Evolutionary conservation across 2,888 invertebrate genomes (phyloP), one percentile per base, ranked within the genome.

Genomic region (Drosophila kambysellisi): DNA sequence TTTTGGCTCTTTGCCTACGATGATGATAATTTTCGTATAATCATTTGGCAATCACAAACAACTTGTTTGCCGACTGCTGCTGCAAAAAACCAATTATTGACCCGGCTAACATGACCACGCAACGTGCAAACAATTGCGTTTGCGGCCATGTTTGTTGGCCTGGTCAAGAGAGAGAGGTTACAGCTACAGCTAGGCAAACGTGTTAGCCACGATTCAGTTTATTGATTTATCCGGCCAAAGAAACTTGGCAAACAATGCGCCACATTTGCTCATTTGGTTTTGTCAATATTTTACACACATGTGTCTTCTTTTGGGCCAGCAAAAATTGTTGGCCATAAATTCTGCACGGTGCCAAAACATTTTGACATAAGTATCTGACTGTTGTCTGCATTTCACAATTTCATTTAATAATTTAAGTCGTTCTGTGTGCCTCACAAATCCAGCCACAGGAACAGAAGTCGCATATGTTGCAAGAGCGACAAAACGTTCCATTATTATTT

Each of bases 41-140:
- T 86, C 87, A 86, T 87, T 86, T 87, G 85, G 85, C 85, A 87
- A 87, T 86, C 85, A 85, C 80, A 83, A 87, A 81, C 81, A 87
- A 87, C 81, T 74, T 83, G 87, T 81, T 86, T 81, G 82, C 75
- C 73, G 79, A 71, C 46, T 30, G 57, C 57, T n/a, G 37, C 39
- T 20, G 56, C 29, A 41, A 86, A 84, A 85, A 86, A 85, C 82
- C 82, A 86, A 88, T 85, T 85, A 86, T 87, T 85, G 88, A 86
- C 85, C 85, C 76, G 74, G 56, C 76, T 78, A 82, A 86, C 88
- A 86, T 85, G 85, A 87, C 88, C 86, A 83, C 87, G 81, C 81
- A 87, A 84, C 81, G 87, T 85, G 87, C 84, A 85, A 85, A 83
- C 84, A 85, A 87, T 85, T 87, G 86, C 82, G 81, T 76, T 74